These are phyloP conservation scores for Falco cherrug DNA, from an alignment of 2,797 vertebrate species.

Conservation along the genomic window DNA sequence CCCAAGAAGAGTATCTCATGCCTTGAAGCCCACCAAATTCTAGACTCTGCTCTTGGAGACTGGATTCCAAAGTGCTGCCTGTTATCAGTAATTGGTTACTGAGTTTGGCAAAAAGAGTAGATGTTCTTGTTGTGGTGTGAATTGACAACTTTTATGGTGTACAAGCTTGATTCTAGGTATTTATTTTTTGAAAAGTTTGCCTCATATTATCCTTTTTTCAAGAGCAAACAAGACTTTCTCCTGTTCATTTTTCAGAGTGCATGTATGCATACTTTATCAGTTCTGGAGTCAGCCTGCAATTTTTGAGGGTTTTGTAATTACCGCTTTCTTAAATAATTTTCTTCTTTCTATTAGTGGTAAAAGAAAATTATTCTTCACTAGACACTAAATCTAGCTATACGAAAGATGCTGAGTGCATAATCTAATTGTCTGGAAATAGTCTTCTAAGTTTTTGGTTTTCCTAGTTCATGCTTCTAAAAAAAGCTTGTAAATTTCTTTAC, in stretches of 20 bases:
- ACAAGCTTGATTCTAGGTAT: not conserved
- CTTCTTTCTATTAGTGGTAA: not conserved
- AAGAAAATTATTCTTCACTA: not conserved
- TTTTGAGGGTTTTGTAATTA: not conserved
- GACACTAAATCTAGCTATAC: not conserved
- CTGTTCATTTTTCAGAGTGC: not conserved
- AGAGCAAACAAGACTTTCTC: not conserved
- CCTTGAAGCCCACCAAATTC: not conserved
- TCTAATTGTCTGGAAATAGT: not conserved
- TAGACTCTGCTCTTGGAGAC: not conserved
- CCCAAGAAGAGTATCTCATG: not conserved
- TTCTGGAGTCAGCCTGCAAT: not conserved
- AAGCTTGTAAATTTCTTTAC: not conserved
- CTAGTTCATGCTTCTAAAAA: not conserved
- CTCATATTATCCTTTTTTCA: not conserved
- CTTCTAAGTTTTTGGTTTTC: not conserved
- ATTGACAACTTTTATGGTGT: not conserved
- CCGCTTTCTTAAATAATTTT: not conserved
- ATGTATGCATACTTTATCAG: not conserved
- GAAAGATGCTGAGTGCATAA: not conserved
- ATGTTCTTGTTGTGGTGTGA: not conserved
- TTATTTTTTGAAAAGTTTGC: not conserved
- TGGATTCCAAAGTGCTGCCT: not conserved
- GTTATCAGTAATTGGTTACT: not conserved
- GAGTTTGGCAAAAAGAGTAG: not conserved